These are phyloP conservation scores for Osmerus eperlanus DNA, from an alignment of 2,113 vertebrate species.

Conservation along the genomic window DNA sequence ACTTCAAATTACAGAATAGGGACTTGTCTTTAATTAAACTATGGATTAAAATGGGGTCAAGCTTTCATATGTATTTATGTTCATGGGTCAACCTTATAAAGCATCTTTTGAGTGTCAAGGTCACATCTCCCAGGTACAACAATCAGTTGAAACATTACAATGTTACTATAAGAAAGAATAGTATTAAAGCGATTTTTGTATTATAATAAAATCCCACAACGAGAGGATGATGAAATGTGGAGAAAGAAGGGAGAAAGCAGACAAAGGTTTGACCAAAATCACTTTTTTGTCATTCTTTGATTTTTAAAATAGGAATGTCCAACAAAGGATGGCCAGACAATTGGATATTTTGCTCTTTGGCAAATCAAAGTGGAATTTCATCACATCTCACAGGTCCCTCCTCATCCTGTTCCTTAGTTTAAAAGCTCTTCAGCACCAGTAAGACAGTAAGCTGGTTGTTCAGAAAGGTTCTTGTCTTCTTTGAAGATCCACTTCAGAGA, in stretches of 20 bases:
- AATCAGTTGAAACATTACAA: conserved; percentile 45
- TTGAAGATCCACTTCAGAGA: too few species aligned
- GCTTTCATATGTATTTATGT: conserved; percentile 65
- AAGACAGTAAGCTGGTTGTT: neutral
- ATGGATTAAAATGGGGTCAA: conserved; percentile 70
- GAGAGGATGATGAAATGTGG: conserved; percentile 29
- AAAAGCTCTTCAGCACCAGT: neutral
- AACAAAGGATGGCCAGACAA: conserved; percentile 8
- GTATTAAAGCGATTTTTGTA: conserved; percentile 54
- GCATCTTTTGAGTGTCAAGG: conserved; percentile 53
- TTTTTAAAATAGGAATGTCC: neutral
- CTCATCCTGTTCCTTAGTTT: neutral
- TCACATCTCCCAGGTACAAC: conserved; percentile 37
- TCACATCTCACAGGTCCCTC: neutral
- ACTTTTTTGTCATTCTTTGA: conserved; percentile 18
- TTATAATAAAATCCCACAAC: conserved; percentile 53
- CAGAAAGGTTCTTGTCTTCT: neutral
- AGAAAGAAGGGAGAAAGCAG: neutral
- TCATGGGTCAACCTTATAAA: conserved; percentile 42
- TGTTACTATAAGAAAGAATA: conserved; percentile 40
- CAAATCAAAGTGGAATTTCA: conserved; percentile 2
- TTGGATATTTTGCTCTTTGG: conserved; percentile 6
- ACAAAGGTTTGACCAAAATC: conserved; percentile 15
- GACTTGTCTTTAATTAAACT: conserved; percentile 75
- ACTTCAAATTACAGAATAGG: conserved; percentile 69